Conservation (phyloP, 2,113 vertebrate species). For the Cyphomyrus discorhynchus region DNA sequence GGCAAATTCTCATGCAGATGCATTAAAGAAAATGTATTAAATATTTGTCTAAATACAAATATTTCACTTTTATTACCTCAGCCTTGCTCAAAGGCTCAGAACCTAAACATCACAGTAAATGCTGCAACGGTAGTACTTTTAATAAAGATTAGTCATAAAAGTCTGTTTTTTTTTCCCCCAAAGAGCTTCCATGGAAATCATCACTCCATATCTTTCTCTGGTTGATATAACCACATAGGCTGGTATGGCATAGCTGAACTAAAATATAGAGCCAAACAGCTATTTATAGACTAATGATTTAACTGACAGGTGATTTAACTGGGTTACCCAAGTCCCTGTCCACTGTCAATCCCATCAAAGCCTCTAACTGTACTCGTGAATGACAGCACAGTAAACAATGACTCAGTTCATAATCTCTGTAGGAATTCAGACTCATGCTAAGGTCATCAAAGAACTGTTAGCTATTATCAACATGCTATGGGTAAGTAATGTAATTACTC, state of each 20-base stretch:
- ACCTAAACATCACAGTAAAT: not conserved
- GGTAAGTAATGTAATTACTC: not conserved
- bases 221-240: not conserved
- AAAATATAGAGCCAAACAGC: not conserved
- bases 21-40: not conserved
- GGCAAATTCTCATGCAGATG: not conserved
- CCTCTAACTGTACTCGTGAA: not conserved
- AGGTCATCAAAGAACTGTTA: not conserved
- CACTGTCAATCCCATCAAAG: not conserved
- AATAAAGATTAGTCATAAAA: not conserved
- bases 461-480: not conserved
- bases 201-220: not conserved
- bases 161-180: not conserved
- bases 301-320: not conserved
- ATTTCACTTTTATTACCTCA: not conserved
- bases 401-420: not conserved
- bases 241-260: not conserved
- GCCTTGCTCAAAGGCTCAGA: not conserved
- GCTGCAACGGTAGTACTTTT: not conserved
- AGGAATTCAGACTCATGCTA: not conserved
- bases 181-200: not conserved
- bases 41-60: not conserved
- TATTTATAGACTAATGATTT: not conserved
- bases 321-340: not conserved
- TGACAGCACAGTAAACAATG: slow-evolving; percentile 4